phyloP scores from a whole-genome alignment of 2,797 vertebrate genomes.

The Lepilemur ruficaudatus region DNA sequence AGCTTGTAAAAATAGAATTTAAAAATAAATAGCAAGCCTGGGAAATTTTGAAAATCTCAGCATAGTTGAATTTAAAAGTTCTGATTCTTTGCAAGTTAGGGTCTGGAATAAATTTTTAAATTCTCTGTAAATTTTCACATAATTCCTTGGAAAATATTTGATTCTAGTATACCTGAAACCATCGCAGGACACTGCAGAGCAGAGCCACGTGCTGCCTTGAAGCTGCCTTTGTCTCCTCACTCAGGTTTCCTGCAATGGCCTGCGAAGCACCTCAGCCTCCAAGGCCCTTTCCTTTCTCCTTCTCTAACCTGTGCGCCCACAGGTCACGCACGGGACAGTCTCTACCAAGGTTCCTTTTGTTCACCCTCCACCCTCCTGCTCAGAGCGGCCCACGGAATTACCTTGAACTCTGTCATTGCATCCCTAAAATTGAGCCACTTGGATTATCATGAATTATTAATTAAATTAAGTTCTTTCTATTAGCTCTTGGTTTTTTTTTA shows the following conservation, averaged over 20 bases:
- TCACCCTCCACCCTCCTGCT: no score
- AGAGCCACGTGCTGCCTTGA: rapidly evolving
- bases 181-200: background rate
- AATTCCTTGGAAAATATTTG: background rate
- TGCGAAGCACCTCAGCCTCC: rapidly evolving
- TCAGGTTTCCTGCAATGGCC: rapidly evolving
- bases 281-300: rapidly evolving
- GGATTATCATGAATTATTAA: background rate
- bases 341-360: background rate
- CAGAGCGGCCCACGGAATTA: background rate
- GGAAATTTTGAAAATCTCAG: background rate
- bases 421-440: no score
- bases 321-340: no score
- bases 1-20: background rate
- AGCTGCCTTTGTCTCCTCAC: rapidly evolving
- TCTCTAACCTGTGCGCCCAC: no score
- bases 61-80: background rate
- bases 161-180: background rate
- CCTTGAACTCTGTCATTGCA: background rate
- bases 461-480: background rate
- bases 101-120: no score
- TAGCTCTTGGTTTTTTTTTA: background rate
- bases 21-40: background rate
- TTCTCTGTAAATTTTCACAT: background rate
- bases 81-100: background rate